Evolutionary conservation across 2,797 vertebrate species (phyloP), one percentile per base, ranked within the genome.

Genomic region (Acanthurus lineatus): DNA sequence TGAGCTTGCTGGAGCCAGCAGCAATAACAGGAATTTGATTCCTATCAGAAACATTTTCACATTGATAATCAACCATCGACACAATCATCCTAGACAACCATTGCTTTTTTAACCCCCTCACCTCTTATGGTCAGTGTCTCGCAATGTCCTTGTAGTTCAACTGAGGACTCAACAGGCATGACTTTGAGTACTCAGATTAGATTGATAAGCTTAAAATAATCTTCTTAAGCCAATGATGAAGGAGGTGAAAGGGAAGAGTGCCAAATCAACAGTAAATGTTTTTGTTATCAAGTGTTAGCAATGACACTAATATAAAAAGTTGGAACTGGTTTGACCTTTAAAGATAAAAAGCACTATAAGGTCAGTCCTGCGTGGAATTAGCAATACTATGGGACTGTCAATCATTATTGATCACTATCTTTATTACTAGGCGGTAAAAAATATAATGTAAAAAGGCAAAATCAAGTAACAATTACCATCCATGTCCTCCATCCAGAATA

Each of bases 11-110:
- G 73, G 63, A 73, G 76, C 54, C 65, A 20, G 60, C 58, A 75
- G 67, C 66, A 79, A 77, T 67, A 69, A 61, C 47, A 11, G 8
- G 17, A 86, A 74, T 84, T 53, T 40, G 60, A 77, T 79, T 86
- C 48, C 57, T 69, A 73, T 79, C 69, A 22, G 1, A 68, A 35
- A 66, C 48, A 60, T 69, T 75, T 77, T 59, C 15, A 69, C 47
- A 66, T 80, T 16, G 10, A 84, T 79, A 54, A 76, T 70, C 57
- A 42, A 57, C 17, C 51, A 76, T 70, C 57, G 35, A 57, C 17
- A n/a, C 14, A 4, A 11, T 61, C 20, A n/a, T 65, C 22, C 52
- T 61, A 5, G 22, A n/a, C 48, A 42, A 14, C 49, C 40, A 16
- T 9, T 35, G 47, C 49, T 77, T 42, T 53, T 62, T 75, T 62